These are phyloP conservation scores for Excalfactoria chinensis DNA, from an alignment of 2,113 vertebrate genomes.

Conservation along the genomic window DNA sequence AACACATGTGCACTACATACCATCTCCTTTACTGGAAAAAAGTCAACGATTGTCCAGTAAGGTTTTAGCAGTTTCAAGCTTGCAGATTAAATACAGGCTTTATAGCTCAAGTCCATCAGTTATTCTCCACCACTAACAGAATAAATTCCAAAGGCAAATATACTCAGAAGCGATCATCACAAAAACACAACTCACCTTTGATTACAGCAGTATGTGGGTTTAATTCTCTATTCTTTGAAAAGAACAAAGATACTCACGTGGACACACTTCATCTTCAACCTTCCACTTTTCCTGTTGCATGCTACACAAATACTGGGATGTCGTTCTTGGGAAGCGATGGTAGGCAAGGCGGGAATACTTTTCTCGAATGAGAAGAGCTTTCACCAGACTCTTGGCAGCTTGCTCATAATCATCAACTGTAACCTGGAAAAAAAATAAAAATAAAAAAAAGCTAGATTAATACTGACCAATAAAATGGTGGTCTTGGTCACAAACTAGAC, in stretches of 20 bases:
- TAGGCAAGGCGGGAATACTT: conserved; percentile 93
- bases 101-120: background rate
- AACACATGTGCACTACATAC: background rate
- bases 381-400: conserved; percentile 88
- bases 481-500: background rate
- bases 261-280: conserved; percentile 86
- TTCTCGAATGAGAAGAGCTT: conserved; percentile 91
- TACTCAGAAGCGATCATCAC: background rate
- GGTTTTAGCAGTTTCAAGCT: background rate
- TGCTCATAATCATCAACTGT: conserved; percentile 96
- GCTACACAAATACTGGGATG: conserved; percentile 84
- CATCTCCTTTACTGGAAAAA: background rate
- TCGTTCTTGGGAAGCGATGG: conserved; percentile 90
- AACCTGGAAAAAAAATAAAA: conserved; percentile 79
- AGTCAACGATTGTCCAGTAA: background rate
- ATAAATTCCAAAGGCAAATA: background rate
- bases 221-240: background rate
- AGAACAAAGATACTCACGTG: conserved; percentile 78
- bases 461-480: background rate
- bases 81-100: background rate
- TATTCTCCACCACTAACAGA: background rate
- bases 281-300: conserved; percentile 79
- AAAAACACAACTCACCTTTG: background rate
- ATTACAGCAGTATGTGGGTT: background rate
- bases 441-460: background rate